Percentiles rank a stretch among this genome's conserved stretches.
Conservation (phyloP, 2,888 invertebrate species). For the Drosophila neutralis region DNA sequence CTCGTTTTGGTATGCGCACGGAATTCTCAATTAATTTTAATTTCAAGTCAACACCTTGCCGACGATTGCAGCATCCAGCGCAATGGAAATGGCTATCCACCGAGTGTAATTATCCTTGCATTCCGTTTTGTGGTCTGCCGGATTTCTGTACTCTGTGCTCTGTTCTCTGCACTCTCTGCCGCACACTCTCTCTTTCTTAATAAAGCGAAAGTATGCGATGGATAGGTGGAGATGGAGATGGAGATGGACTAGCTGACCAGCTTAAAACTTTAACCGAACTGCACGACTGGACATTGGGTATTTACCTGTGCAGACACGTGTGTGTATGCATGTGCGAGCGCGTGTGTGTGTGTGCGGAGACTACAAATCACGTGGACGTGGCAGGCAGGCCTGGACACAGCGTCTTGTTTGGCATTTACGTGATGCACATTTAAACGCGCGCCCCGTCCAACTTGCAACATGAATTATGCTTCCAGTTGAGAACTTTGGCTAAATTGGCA, state of each 20-base stretch:
- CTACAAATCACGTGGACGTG: slow-evolving; percentile 67
- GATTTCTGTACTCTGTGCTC: slow-evolving; percentile 22
- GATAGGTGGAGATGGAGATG: slow-evolving; percentile 7
- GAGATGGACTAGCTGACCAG: slow-evolving; percentile 15
- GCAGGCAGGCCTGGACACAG: slow-evolving; percentile 49
- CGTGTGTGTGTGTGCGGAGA: slow-evolving; percentile 35
- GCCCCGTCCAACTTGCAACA: slow-evolving; percentile 59
- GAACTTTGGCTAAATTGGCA: slow-evolving; percentile 70
- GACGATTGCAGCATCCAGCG: slow-evolving; percentile 49
- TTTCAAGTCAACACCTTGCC: slow-evolving; percentile 82
- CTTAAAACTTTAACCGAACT: slow-evolving; percentile 47
- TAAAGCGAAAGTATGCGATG: slow-evolving; percentile 55
- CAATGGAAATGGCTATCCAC: slow-evolving; percentile 19
- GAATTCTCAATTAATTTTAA: slow-evolving; percentile 83
- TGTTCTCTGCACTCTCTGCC: not conserved
- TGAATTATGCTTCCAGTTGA: slow-evolving; percentile 70
- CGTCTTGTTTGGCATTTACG: slow-evolving; percentile 76
- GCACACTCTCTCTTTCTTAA: slow-evolving; percentile 28
- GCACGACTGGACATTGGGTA: slow-evolving; percentile 50
- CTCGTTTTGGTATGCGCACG: slow-evolving; percentile 71
- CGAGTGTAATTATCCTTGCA: slow-evolving; percentile 65
- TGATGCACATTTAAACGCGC: slow-evolving; percentile 75
- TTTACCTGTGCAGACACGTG: slow-evolving; percentile 42
- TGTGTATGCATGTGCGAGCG: not conserved
- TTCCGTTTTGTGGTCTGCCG: slow-evolving; percentile 60